Evolutionary conservation across 1,140 invertebrate species (phyloP).

Genomic region (Cotesia chilonis): DNA sequence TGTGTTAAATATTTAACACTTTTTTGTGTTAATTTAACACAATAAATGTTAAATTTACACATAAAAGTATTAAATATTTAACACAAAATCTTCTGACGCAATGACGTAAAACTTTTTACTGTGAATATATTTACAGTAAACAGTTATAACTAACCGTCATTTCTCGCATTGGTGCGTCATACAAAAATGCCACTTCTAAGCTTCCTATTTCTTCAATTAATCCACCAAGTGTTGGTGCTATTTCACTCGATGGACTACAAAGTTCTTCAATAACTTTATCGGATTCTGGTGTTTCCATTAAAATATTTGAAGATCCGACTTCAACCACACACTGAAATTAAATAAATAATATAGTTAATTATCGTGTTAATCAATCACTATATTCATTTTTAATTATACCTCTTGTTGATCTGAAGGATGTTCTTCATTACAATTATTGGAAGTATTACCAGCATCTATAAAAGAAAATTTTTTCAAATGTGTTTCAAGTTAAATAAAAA

Average conservation of each 20-base stretch:
- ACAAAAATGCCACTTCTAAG: constrained; percentile 87
- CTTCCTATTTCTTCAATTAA: constrained; percentile 72
- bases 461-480: constrained; percentile 11
- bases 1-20: no score
- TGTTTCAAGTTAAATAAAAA: background rate
- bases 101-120: no score
- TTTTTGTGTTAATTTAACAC: no score
- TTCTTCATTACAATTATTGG: constrained; percentile 53
- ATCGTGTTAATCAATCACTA: background rate
- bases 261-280: constrained; percentile 55
- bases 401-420: constrained; percentile 57
- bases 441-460: constrained; percentile 50
- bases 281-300: constrained; percentile 58
- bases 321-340: constrained; percentile 60
- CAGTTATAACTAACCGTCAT: constrained; percentile 74
- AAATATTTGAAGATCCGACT: constrained; percentile 55
- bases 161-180: constrained; percentile 86
- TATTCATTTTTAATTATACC: constrained; percentile 42
- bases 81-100: no score
- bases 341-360: background rate
- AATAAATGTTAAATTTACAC: no score
- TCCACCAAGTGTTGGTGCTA: constrained; percentile 53
- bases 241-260: constrained; percentile 50
- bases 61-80: no score
- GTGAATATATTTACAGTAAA: background rate